Evolutionary conservation across 2,888 invertebrate species (phyloP), one percentile per base, ranked within the genome.

Genomic region (Philonicus albiceps): DNA sequence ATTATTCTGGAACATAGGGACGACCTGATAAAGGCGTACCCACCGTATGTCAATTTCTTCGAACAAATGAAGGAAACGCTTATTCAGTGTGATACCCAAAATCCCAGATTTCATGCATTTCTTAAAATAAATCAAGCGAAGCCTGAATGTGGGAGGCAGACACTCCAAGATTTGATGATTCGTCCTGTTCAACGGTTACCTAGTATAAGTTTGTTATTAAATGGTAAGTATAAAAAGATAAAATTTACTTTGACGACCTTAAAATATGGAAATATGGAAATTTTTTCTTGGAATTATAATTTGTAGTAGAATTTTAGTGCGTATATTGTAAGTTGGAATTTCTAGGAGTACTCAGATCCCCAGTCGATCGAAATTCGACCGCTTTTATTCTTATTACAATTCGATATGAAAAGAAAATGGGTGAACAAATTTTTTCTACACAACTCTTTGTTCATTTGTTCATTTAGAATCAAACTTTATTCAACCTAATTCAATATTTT

Each of bases 31-130:
- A 98, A 97, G 93, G 97, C 98, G 1, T 99, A 99, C 93, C 99
- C 99, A 88, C 98, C 98, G 27, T 99, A 98, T 93, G 97, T 99
- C 86, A 99, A 99, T 93, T 99, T 97, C 93, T 99, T 98, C 92
- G 99, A 99, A 93, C 97, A 97, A 92, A 98, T 98, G 93, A 98
- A 98, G 93, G 97, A 98, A 91, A 97, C 97, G 93, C 94, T 99
- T 91, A 94, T 95, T 90, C 95, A 96, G 91, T 98, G 98, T 93
- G 98, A 98, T 93, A 95, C 95, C 91, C 96, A 95, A 90, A 98
- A 98, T 93, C 98, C 98, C 64, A 95, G 98, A 92, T 99, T 99
- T 94, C 98, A 99, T 93, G 99, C 99, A 90, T 99, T 99, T 93
- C 95, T 99, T 89, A 99, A 98, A 94, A 98, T 98, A 90, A 96